phyloP scores from a whole-genome alignment of 2,888 invertebrate species.

The Charanyca ferruginea region DNA sequence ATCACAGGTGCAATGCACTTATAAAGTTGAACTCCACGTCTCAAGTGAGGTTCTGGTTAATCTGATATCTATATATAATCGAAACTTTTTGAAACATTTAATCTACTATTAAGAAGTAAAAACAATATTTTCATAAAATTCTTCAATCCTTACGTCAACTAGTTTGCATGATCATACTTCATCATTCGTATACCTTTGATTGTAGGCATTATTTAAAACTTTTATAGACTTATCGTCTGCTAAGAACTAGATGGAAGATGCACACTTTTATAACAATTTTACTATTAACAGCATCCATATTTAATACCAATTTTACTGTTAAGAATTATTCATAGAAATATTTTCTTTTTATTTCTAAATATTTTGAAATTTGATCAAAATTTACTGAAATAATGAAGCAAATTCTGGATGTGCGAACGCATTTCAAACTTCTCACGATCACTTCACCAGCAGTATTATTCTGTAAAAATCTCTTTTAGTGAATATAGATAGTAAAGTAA shows the following conservation, averaged over 20 bases:
- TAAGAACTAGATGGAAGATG: not conserved
- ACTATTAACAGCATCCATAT: no score
- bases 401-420: not conserved
- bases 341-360: not conserved
- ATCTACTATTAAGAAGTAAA: conserved; percentile 10
- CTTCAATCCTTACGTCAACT: conserved; percentile 8
- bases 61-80: conserved; percentile 13
- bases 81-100: conserved; percentile 34
- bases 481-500: no score
- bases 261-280: not conserved
- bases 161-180: conserved; percentile 11
- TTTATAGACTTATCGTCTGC: not conserved
- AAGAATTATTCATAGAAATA: not conserved
- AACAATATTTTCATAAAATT: conserved; percentile 20
- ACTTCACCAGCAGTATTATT: not conserved
- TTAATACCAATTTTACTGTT: no score
- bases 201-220: not conserved
- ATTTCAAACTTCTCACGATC: not conserved
- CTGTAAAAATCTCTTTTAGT: no score
- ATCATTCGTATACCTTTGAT: not conserved
- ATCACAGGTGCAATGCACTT: conserved; percentile 59
- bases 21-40: conserved; percentile 42
- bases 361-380: not conserved
- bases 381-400: not conserved
- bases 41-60: conserved; percentile 15